phyloP scores from a whole-genome alignment of 2,888 invertebrate genomes.

The Nineta flava region DNA sequence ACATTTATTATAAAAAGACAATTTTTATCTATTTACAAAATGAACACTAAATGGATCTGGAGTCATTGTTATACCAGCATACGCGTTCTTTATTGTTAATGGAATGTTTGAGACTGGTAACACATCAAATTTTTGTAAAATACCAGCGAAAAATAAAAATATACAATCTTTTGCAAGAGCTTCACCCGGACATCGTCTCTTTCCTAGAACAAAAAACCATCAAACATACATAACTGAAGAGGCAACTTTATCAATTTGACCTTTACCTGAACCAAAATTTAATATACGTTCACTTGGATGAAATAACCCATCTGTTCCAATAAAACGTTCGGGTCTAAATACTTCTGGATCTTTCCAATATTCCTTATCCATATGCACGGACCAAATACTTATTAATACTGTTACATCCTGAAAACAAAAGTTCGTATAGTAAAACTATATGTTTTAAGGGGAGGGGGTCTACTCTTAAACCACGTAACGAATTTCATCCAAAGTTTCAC shows the following conservation, averaged over 20 bases:
- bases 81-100: conserved; percentile 27
- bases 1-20: no score
- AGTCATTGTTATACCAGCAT: conserved; percentile 32
- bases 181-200: conserved; percentile 48
- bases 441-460: no score
- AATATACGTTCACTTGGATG: conserved; percentile 20
- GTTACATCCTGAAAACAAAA: conserved; percentile 20
- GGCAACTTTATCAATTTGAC: no score
- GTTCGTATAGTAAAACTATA: no score
- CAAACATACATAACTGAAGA: no score
- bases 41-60: conserved; percentile 12
- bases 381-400: conserved; percentile 24
- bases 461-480: no score
- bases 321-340: conserved; percentile 48
- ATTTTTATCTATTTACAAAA: neutral
- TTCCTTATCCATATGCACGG: conserved; percentile 36
- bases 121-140: conserved; percentile 39
- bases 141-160: conserved; percentile 41
- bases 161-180: conserved; percentile 41
- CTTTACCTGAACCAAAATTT: conserved; percentile 27
- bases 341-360: conserved; percentile 43
- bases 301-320: conserved; percentile 26
- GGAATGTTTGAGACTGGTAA: conserved; percentile 23
- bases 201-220: conserved; percentile 28
- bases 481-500: no score